A percentile compares a stretch with the other conserved stretches of the same genome.
phyloP scores from a whole-genome alignment of 2,797 vertebrate species.

The Macrochelys suwanniensis region DNA sequence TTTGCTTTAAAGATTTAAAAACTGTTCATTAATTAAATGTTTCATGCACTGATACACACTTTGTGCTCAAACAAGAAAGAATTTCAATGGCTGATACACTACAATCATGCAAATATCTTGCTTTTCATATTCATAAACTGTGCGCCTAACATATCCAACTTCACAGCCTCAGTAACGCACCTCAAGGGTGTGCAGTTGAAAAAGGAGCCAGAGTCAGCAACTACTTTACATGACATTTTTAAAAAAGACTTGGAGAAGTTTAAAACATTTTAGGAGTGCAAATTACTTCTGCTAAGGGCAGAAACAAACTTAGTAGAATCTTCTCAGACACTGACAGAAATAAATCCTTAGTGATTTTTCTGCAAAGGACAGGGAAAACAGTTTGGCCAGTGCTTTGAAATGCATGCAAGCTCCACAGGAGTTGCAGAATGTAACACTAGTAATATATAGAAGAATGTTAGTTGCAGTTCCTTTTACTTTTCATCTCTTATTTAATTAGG shows the following conservation, averaged over 20 bases:
- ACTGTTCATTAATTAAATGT: slow-evolving; percentile 58
- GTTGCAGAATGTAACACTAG: not conserved
- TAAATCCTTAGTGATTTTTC: not conserved
- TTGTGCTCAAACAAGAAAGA: slow-evolving; percentile 63
- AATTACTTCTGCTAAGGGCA: slow-evolving; percentile 65
- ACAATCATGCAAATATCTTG: slow-evolving; percentile 66
- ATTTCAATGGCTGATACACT: slow-evolving; percentile 63
- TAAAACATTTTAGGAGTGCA: slow-evolving; percentile 63
- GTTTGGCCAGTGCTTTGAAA: slow-evolving; percentile 17
- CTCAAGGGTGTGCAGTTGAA: slow-evolving; percentile 48
- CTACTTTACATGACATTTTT: slow-evolving; percentile 27
- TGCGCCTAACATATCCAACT: slow-evolving; percentile 55
- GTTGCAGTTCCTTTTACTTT: not conserved
- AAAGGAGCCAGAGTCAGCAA: slow-evolving; percentile 67
- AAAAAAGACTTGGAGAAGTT: slow-evolving; percentile 43
- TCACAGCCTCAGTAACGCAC: slow-evolving; percentile 59
- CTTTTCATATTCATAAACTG: slow-evolving; percentile 72
- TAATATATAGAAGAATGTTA: not conserved
- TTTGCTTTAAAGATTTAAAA: slow-evolving; percentile 38
- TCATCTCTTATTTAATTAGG: not conserved
- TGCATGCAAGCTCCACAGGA: not conserved
- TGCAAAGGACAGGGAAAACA: not conserved
- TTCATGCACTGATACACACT: slow-evolving; percentile 35
- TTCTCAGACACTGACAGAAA: slow-evolving; percentile 17
- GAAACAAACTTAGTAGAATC: slow-evolving; percentile 42